Evolutionary conservation across 2,888 invertebrate species (phyloP).

Genomic region (Pycnomerus fuliginosus): DNA sequence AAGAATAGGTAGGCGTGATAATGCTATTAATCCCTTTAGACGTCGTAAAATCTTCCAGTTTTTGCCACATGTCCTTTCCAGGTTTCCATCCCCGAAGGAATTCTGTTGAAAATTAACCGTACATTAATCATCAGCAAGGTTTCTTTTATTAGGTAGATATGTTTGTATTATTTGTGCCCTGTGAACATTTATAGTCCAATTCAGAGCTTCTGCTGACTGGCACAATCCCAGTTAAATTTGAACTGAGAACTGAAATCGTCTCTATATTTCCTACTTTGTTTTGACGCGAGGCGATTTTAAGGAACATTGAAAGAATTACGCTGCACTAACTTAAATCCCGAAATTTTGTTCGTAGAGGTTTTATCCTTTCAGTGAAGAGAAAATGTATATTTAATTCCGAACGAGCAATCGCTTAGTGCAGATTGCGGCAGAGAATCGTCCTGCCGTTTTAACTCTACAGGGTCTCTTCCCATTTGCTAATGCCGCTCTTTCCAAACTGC

Average conservation of each 20-base stretch:
- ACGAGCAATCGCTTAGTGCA: slow-evolving; percentile 14
- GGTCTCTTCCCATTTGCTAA: slow-evolving; percentile 12
- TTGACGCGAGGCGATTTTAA: slow-evolving; percentile 19
- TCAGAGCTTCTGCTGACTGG: slow-evolving; percentile 22
- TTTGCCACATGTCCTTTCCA: slow-evolving; percentile 7
- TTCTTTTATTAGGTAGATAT: slow-evolving; percentile 20
- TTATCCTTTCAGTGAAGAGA: slow-evolving; percentile 13
- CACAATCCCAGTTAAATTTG: slow-evolving; percentile 19
- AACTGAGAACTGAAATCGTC: slow-evolving; percentile 16
- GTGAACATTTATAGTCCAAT: slow-evolving; percentile 21
- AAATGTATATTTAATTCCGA: slow-evolving; percentile 16
- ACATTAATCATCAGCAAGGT: background rate
- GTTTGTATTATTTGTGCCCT: slow-evolving; percentile 19
- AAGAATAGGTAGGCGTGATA: slow-evolving; percentile 5
- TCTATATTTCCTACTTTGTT: slow-evolving; percentile 24
- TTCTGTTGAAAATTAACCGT: background rate
- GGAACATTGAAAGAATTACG: slow-evolving; percentile 19
- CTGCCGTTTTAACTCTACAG: slow-evolving; percentile 4
- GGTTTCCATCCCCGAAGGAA: too few relatives aligned
- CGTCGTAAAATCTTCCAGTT: slow-evolving; percentile 5
- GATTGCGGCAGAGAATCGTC: slow-evolving; percentile 9
- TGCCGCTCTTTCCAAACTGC: slow-evolving; percentile 11
- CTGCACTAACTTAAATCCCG: slow-evolving; percentile 19
- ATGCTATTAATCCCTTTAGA: slow-evolving; percentile 12
- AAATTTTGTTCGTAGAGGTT: slow-evolving; percentile 12